Base-by-base conservation (phyloP, 2,797 vertebrate genomes). In the Leptoclinus maculatus region DNA sequence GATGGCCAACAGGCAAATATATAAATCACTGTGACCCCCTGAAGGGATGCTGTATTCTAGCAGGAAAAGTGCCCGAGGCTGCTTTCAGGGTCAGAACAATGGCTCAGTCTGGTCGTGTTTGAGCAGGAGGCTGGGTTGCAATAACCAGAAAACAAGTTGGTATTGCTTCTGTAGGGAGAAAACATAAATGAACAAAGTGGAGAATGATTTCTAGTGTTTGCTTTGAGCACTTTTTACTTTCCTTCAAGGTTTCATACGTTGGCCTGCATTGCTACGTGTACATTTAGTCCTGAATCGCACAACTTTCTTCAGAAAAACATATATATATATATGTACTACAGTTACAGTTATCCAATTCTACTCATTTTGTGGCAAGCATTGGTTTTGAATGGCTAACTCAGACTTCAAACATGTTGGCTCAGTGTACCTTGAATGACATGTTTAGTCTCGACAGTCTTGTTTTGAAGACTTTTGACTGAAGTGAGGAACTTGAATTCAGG, bases 71-170 rank as follows among this genome's bases (percentile, higher is more conserved):
- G 25, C 58, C 39, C 39, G 36, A 21, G 59, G 62, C 38, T 14
- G 68, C 47, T 27, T 71, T 69, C 12, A 25, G 65, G 39, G 36
- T 78, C 65, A 49, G 34, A 84, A 89, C 86, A 88, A 88, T 83
- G 68, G 66, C 51, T 51, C 27, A 10, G 36, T 75, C 62, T 91
- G 92, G 88, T 92, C 86, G 27, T 90, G 79, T 91, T 90, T 92
- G 87, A 82, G 70, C 87, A 90, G 88, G 67, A 79, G 51, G 49
- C 59, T 70, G 32, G 16, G 58, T 45, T 57, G 45, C 58, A 38
- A 56, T 25, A 49, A 67, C 45, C 67, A 82, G 75, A 79, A 84
- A 83, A 59, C 25, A 45, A 68, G 13, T 9, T 49, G 16, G 32
- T 34, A 5, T 69, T 60, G 49, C 23, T 67, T 47, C 71, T 39